Evolutionary conservation across 2,888 invertebrate genomes (phyloP), one percentile per base, ranked within the genome.

Genomic region (Exocentrus adspersus): DNA sequence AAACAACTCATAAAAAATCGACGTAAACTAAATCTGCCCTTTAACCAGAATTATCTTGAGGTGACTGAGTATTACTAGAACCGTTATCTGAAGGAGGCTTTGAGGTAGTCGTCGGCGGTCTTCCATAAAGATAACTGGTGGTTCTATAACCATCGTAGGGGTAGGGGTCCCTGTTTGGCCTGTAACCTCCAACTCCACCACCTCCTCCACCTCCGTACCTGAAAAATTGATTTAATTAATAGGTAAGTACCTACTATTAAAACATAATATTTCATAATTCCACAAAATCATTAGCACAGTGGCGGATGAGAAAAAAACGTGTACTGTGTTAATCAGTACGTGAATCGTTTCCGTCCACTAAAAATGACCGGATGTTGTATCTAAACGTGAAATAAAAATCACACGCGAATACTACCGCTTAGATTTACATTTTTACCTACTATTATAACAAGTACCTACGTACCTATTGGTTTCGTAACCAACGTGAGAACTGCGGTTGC

Each of bases 121-220:
- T 82, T 60, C 85, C 85, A 71, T 86, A 87, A 62, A 88, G 79
- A 72, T 88, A 88, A 71, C 85, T 87, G 9, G 86, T 87, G 20
- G 83, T 85, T 2, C 81, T 74, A 67, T 79, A 79, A 20, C 75
- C 75, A 28, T 77, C 74, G 60, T 79, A 77, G 67, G 80, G 73
- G 60, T 79, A 77, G 67, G 80, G 73, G 70, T 78, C 68, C 72
- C 77, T 77, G 48, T 76, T 70, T 1, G 75, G 77, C 9, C 78
- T 72, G 64, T 76, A 73, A 30, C 66, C 62, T 19, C 67, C 65
- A 5, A 9, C 24, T 1, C 28, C 24, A 19, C 67, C 65, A 5
- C 20, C 24, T 1, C 28, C 24, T 28, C 48, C 28, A 16, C 48
- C 48, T 10, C 46, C 46, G 30, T 65, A 67, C 10, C 67, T 67